Evolutionary conservation across 1,140 invertebrate species (phyloP), one percentile per base, ranked within the genome.

Genomic region (Drosophila saltans): DNA sequence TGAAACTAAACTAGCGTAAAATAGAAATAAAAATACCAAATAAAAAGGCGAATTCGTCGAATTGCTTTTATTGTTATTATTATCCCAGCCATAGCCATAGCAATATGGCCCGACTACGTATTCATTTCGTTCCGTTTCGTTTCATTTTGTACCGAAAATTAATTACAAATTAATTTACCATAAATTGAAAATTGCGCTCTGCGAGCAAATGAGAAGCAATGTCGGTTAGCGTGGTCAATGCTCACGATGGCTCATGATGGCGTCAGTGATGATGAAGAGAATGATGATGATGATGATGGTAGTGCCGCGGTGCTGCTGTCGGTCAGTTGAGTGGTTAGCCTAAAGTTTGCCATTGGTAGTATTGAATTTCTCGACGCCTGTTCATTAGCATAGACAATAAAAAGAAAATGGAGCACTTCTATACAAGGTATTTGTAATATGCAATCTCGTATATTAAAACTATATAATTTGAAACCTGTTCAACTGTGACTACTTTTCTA

Each of bases 111-210:
- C 45, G 3, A 52, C 45, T 74, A 56, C 58, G 62, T 84, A 80
- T 80, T 69, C 69, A 69, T 65, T 69, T 52, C 21, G 45, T 48
- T 48, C 3, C 77, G 68, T 69, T 75, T 72, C 73, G 66, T 64
- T 64, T 48, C 73, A 66, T 75, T 69, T 57, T 59, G 59, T 52
- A 43, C 45, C 45, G 21, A 52, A 89, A 84, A 89, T 89, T 89
- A 89, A 89, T 89, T 89, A 89, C 84, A 89, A 89, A 89, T 89
- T 89, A 89, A 89, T 89, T 89, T 89, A 89, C 80, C 84, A 89
- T 89, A 81, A 89, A 89, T 89, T 89, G 78, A 70, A 84, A 75
- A 30, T 72, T 72, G 62, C 61, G 55, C 40, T 52, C 59, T 45
- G 21, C n/a, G 56, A 55, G 30, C 63, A 64, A 58, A 58, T 58